Evolutionary conservation across 2,888 invertebrate species (phyloP).

Genomic region (Altica lythri): DNA sequence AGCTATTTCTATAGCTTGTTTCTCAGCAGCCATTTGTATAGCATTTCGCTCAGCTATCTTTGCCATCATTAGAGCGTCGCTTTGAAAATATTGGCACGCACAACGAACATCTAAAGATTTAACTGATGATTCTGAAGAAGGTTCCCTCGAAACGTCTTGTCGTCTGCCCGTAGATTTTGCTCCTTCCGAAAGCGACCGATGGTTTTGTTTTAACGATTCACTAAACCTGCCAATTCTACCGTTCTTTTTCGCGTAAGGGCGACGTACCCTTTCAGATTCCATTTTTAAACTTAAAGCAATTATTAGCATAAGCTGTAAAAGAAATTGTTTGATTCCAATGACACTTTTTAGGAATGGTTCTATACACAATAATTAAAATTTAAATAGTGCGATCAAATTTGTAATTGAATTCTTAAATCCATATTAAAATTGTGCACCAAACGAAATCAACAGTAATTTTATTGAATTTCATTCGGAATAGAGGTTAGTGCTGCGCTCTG

Average conservation of each 20-base stretch:
- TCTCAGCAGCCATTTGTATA: slow-evolving; percentile 53
- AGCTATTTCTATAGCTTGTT: no score
- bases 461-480: no score
- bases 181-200: slow-evolving; percentile 73
- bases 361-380: no score
- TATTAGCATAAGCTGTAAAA: no score
- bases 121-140: slow-evolving; percentile 68
- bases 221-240: not conserved
- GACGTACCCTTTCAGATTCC: slow-evolving; percentile 27
- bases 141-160: slow-evolving; percentile 72
- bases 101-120: slow-evolving; percentile 79
- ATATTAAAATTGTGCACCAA: no score
- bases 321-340: no score
- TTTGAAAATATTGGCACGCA: slow-evolving; percentile 83
- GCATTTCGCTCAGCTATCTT: slow-evolving; percentile 12
- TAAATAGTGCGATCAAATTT: no score
- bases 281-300: slow-evolving; percentile 27
- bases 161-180: slow-evolving; percentile 63
- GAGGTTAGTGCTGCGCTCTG: no score
- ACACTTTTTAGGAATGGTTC: no score
- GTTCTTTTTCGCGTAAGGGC: slow-evolving; percentile 9
- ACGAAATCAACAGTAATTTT: no score
- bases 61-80: slow-evolving; percentile 73
- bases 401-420: no score
- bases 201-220: slow-evolving; percentile 14